Percentiles rank a stretch among this genome's conserved stretches.
Conservation (phyloP, 2,797 vertebrate species). For the Oreortyx pictus region DNA sequence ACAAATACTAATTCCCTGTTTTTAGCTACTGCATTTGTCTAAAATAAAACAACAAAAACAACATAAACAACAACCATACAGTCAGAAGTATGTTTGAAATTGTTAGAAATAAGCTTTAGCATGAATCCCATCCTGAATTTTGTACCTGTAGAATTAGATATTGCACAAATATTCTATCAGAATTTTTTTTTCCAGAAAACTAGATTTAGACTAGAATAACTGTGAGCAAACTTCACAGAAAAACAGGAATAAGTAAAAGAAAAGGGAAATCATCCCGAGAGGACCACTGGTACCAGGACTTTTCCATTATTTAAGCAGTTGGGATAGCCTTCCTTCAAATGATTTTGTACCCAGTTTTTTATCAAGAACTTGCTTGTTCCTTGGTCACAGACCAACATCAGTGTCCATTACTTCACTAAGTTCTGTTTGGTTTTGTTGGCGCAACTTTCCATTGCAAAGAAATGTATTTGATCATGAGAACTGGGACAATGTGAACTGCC, state of each 20-base stretch:
- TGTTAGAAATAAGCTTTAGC: accelerated
- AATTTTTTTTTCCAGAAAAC: neutral
- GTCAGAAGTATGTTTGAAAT: accelerated
- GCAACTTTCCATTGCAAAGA: neutral
- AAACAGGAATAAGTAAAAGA: neutral
- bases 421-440: neutral
- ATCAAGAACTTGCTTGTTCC: neutral
- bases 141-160: neutral
- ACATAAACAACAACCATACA: neutral
- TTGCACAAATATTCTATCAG: neutral
- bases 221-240: neutral
- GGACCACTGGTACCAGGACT: neutral
- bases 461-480: neutral
- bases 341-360: neutral
- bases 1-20: neutral
- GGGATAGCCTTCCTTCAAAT: neutral
- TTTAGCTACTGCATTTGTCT: neutral
- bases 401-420: neutral
- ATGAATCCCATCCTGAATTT: neutral
- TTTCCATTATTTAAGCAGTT: neutral
- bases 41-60: neutral
- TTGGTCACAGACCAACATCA: neutral
- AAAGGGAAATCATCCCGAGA: neutral
- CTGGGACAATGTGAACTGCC: neutral
- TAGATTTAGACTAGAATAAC: neutral